These are phyloP conservation scores for Eonycteris spelaea DNA, from an alignment of 2,113 vertebrate species.

Conservation along the genomic window DNA sequence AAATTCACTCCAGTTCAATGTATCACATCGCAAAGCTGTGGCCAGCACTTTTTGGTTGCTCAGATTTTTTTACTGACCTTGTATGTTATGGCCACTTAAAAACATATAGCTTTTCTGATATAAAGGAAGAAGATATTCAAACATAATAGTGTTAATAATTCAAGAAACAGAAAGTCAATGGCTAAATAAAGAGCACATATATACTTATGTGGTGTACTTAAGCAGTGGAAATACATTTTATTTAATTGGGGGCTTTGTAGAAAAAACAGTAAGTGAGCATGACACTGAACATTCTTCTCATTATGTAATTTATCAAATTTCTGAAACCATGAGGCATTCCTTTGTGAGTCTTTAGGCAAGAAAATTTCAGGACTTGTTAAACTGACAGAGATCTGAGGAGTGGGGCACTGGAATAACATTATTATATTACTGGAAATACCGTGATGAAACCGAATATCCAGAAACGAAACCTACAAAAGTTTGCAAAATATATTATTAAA, in stretches of 20 bases:
- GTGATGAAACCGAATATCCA: neutral
- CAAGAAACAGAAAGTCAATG: neutral
- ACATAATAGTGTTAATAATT: neutral
- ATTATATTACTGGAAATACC: neutral
- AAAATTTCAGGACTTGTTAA: neutral
- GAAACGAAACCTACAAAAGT: neutral
- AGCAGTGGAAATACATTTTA: neutral
- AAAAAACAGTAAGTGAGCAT: neutral
- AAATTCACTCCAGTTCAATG: neutral
- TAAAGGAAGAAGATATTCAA: neutral
- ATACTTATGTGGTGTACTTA: neutral
- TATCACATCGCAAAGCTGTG: neutral
- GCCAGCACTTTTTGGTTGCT: neutral
- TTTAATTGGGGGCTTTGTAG: neutral
- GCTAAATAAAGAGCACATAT: neutral
- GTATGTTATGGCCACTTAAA: neutral
- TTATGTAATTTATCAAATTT: neutral
- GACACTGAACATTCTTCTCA: neutral
- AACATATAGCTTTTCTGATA: neutral
- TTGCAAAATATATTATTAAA: neutral
- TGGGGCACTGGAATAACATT: neutral
- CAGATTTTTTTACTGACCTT: neutral
- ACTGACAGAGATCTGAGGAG: neutral
- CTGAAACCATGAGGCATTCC: neutral
- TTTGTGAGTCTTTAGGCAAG: neutral